phyloP scores from a whole-genome alignment of 1,140 invertebrate species.

The Marisa cornuarietis region DNA sequence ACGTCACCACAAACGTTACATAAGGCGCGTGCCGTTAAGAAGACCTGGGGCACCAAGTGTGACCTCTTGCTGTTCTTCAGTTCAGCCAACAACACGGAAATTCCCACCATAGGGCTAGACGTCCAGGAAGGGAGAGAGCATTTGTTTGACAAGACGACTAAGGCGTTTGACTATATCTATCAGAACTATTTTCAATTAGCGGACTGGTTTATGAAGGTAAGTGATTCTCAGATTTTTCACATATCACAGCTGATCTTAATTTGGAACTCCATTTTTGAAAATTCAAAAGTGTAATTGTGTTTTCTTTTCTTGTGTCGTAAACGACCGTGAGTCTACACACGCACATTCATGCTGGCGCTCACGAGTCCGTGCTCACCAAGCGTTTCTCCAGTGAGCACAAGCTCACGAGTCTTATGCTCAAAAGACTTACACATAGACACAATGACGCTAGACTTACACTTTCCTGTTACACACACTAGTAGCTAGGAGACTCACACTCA shows the following conservation, averaged over 20 bases:
- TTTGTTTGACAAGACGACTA: constrained; percentile 62
- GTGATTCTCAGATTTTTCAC: constrained; percentile 59
- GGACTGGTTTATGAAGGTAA: constrained; percentile 65
- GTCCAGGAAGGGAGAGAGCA: constrained; percentile 55
- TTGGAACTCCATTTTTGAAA: constrained; percentile 86
- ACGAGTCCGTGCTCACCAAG: no score
- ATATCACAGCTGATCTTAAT: constrained; percentile 93
- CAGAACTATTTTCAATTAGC: constrained; percentile 68
- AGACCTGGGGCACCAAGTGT: constrained; percentile 69
- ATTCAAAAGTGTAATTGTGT: no score
- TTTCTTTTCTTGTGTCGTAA: no score
- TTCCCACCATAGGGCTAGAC: constrained; percentile 32
- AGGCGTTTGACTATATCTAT: constrained; percentile 74
- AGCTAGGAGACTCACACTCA: no score
- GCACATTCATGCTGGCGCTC: no score
- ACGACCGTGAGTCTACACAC: no score
- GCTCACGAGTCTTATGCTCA: no score
- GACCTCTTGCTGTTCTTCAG: constrained; percentile 67
- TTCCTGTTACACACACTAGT: no score
- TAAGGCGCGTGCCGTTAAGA: constrained; percentile 86
- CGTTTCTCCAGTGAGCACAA: no score
- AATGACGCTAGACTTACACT: no score
- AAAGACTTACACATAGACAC: no score
- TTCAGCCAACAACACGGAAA: constrained; percentile 13
- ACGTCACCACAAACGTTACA: constrained; percentile 86